Percentiles rank a stretch among this genome's conserved stretches.
These are phyloP conservation scores for Scelioninae gen. 2 DNA, from an alignment of 2,888 invertebrate genomes.

Conservation along the genomic window DNA sequence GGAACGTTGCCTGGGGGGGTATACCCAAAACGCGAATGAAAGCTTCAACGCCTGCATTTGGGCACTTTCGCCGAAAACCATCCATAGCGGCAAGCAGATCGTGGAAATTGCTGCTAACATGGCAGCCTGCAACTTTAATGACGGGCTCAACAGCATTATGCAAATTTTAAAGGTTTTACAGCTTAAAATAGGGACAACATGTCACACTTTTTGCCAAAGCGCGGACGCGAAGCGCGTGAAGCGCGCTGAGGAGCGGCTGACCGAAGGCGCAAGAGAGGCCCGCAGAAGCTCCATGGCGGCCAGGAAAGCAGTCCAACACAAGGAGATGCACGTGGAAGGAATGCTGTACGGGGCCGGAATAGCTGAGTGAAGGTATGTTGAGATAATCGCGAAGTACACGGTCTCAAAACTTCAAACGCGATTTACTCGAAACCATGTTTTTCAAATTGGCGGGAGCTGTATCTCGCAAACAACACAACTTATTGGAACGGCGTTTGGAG, in stretches of 20 bases:
- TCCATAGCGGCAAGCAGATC: slow-evolving; percentile 31
- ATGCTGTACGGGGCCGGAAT: too few species aligned
- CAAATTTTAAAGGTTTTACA: slow-evolving; percentile 18
- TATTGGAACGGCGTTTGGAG: slow-evolving; percentile 1
- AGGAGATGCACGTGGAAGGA: slow-evolving; percentile 1
- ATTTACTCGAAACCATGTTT: too few species aligned
- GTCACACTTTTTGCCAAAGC: slow-evolving; percentile 10
- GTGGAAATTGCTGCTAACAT: slow-evolving; percentile 37
- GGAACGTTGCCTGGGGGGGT: too few species aligned
- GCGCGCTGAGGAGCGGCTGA: slow-evolving; percentile 13
- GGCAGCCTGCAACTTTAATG: slow-evolving; percentile 34
- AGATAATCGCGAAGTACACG: background rate
- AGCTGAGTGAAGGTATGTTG: slow-evolving; percentile 8
- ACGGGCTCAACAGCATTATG: slow-evolving; percentile 29
- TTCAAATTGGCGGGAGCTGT: too few species aligned
- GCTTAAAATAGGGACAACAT: slow-evolving; percentile 30
- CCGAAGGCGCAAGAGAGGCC: slow-evolving; percentile 14
- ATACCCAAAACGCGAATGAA: too few species aligned
- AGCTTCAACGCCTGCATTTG: too few species aligned
- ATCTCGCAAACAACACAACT: slow-evolving; percentile 1
- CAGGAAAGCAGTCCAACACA: background rate
- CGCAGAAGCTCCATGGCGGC: slow-evolving; percentile 10
- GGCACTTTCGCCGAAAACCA: slow-evolving; percentile 44
- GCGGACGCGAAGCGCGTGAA: slow-evolving; percentile 16
- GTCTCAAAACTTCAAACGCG: slow-evolving; percentile 18